phyloP scores from a whole-genome alignment of 2,113 vertebrate genomes.

The Ictalurus furcatus region DNA sequence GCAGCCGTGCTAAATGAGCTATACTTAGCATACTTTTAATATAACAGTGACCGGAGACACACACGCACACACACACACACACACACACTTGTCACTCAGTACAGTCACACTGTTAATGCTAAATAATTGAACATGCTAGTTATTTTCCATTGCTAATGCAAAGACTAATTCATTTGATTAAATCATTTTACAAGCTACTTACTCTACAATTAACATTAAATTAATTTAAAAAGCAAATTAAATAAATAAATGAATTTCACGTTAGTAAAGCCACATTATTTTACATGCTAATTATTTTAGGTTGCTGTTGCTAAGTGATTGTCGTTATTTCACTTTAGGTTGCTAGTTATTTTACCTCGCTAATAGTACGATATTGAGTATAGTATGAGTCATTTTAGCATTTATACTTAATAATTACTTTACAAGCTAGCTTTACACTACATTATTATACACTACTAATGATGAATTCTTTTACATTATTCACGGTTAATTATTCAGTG shows the following conservation, averaged over 20 bases:
- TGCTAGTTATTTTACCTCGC: background rate
- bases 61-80: conserved; percentile 23
- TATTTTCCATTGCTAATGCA: background rate
- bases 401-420: background rate
- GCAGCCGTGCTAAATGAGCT: background rate
- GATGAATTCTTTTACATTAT: no score
- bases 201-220: no score
- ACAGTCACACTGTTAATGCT: background rate
- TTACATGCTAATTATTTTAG: background rate
- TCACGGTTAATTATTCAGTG: background rate
- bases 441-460: background rate
- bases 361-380: background rate
- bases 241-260: background rate
- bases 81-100: background rate
- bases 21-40: background rate
- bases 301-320: background rate
- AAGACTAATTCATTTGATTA: background rate
- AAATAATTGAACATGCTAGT: background rate
- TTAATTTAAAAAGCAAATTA: background rate
- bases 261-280: background rate
- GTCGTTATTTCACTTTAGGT: background rate
- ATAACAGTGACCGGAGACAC: background rate
- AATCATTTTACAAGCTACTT: background rate
- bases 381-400: background rate
- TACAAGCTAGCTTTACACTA: background rate